phyloP scores from a whole-genome alignment of 2,113 vertebrate genomes.

The Pica pica region DNA sequence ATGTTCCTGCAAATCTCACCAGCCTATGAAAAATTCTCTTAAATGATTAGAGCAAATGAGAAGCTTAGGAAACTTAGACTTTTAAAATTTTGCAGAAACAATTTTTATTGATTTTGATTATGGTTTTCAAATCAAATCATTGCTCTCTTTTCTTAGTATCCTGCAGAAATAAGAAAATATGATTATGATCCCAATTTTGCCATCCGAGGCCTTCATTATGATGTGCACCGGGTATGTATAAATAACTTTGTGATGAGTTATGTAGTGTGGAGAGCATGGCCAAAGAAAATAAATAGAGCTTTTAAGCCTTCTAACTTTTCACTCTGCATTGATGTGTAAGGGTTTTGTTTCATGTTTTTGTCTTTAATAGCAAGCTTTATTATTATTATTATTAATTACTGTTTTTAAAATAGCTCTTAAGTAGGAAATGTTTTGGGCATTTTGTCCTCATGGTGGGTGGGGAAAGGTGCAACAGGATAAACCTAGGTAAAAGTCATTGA shows the following conservation, averaged over 20 bases:
- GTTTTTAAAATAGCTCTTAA: not conserved
- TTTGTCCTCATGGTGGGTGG: not conserved
- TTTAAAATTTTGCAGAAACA: not conserved
- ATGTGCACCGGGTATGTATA: conserved; percentile 90
- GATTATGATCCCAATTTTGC: conserved; percentile 93
- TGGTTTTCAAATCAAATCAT: not conserved
- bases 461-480: not conserved
- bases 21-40: not conserved
- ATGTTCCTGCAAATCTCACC: not conserved
- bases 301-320: not conserved
- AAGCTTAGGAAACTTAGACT: not conserved
- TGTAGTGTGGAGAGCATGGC: not conserved
- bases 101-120: not conserved
- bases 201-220: conserved; percentile 95
- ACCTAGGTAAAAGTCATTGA: not conserved
- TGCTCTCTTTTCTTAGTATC: conserved; percentile 78
- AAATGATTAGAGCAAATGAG: not conserved
- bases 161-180: conserved; percentile 85
- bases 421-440: not conserved
- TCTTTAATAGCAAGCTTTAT: not conserved
- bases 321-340: not conserved
- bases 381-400: not conserved
- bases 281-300: not conserved
- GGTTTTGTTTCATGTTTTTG: not conserved
- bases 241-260: not conserved